Evolutionary conservation across 1,140 invertebrate species (phyloP), one percentile per base, ranked within the genome.

Genomic region (Drosophila nigrodunni): DNA sequence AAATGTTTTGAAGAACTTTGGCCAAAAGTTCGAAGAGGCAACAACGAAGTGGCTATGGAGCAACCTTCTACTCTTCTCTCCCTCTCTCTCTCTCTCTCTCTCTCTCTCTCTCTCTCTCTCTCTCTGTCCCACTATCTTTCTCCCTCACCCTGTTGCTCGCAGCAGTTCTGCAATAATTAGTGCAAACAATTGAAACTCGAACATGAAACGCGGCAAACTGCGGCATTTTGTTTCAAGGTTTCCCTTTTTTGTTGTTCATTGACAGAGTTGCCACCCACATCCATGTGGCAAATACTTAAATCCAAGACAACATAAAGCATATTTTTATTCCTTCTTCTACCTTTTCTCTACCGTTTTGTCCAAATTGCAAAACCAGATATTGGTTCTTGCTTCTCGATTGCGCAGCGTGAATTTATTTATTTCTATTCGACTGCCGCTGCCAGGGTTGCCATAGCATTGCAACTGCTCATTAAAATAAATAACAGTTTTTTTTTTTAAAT

Each of bases 1-100:
- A 89, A 89, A 88, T 88, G 85, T 89, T 88, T 87, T 66, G 30
- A 66, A 82, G 69, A 88, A 87, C 73, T 88, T 88, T 37, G 47
- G 65, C 68, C 49, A 77, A 87, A 88, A 83, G 69, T 83, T 87
- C 39, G 60, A 66, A 82, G 82, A 18, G 82, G 70, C 75, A 62
- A 41, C 49, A 55, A 30, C 49, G 44, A 30, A 18, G 34, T 68
- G 72, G 18, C 35, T 47, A 34, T 34, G 74, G 68, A 70, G 74
- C 81, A 66, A 66, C 73, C 73, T 71, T 7, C 47, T 41, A 7
- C 46, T 10, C 13, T 13, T 34, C 18, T 41, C 3, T 13, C 13
- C 7, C 9, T 21, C 10, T 1, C 13, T 18, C 6, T 9, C 21
- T 7, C 7, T 15, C 8, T 30, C 5, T 13, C n/a, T 25, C 9